Evolutionary conservation across 2,888 invertebrate genomes (phyloP), one percentile per base, ranked within the genome.

Genomic region (Cremastinae sp.): DNA sequence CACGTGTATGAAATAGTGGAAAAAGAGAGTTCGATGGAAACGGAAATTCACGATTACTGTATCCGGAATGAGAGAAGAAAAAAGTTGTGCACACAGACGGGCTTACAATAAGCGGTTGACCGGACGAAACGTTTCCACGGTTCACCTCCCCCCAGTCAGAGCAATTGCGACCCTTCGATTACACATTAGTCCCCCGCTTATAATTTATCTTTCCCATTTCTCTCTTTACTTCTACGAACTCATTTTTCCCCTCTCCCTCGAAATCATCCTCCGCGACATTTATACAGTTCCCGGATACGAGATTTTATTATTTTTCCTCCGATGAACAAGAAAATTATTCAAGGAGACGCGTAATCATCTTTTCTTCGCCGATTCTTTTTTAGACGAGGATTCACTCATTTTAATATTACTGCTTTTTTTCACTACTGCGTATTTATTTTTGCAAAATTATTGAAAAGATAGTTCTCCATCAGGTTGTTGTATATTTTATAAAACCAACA

Each of bases 111-210:
- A 58, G 65, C 77, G 74, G 74, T 65, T 81, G 82, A 87, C 88
- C 88, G 89, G 89, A 88, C 87, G 88, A 87, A 84, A 79, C 87
- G 85, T 87, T 87, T 88, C 87, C 88, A 89, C 88, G 89, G 85
- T 89, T 87, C 89, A 87, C 80, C 87, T 85, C 84, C 76, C 84
- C 81, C 74, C 43, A 22, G 53, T 28, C 20, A 14, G 34, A 34
- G 20, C 65, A 65, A 62, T 45, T 43, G 45, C 68, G 68, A 34
- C 53, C 58, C 78, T 77, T 74, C 61, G 66, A 74, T 77, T 74
- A 45, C 36, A 45, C 58, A 38, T 73, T 58, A 56, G 49, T 28
- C 28, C 28, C 5, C 28, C 28, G 28, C 5, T 28, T 28, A 28
- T 28, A 28, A 28, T 28, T 28, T 28, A 28, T 28, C 28, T 28